Conservation (phyloP, 2,888 invertebrate species). For the Clivina fossor region DNA sequence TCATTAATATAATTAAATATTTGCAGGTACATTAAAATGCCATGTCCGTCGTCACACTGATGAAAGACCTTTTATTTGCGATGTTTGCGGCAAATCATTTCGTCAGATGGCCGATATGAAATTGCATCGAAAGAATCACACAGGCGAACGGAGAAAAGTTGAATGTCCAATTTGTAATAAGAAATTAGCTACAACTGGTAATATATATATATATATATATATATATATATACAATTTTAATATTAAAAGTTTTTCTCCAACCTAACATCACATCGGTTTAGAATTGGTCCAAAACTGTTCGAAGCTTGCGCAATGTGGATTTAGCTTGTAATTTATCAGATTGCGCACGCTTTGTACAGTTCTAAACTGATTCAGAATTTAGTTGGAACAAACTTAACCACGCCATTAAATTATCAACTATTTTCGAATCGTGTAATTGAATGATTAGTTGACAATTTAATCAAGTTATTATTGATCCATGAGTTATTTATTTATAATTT, state of each 20-base stretch:
- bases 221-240: background rate
- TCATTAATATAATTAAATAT: slow-evolving; percentile 4
- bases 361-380: too few species aligned
- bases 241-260: too few species aligned
- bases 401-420: too few species aligned
- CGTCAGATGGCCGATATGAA: slow-evolving; percentile 42
- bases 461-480: background rate
- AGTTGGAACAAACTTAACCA: too few species aligned
- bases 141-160: slow-evolving; percentile 38
- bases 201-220: too few species aligned
- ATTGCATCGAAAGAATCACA: slow-evolving; percentile 41
- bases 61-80: slow-evolving; percentile 43
- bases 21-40: slow-evolving; percentile 40
- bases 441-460: too few species aligned
- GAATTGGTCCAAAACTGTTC: too few species aligned
- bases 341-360: too few species aligned
- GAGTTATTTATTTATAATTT: background rate
- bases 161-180: slow-evolving; percentile 45
- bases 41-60: slow-evolving; percentile 42
- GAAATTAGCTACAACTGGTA: slow-evolving; percentile 48
- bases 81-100: slow-evolving; percentile 43
- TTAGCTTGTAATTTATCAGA: too few species aligned
- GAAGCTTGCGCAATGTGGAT: too few species aligned
- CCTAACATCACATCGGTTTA: too few species aligned
- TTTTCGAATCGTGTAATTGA: too few species aligned